These are phyloP conservation scores for Anguilla megastoma DNA, from an alignment of 2,797 vertebrate genomes.

Conservation along the genomic window DNA sequence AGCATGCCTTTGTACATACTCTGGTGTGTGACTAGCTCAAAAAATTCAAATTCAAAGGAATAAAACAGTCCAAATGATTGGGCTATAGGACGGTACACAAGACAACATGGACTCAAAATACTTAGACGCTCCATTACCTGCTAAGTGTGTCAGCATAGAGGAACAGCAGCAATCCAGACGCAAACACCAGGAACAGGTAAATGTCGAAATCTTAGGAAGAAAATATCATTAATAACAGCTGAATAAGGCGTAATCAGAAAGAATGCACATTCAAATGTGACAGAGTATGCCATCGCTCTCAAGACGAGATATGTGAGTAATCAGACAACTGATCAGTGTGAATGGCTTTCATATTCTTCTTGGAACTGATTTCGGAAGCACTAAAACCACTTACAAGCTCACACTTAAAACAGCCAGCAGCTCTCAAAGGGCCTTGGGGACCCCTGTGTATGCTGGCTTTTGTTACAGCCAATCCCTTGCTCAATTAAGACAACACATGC, in stretches of 20 bases:
- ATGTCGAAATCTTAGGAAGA: conserved; percentile 83
- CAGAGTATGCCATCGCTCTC: not conserved
- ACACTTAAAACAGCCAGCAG: not conserved
- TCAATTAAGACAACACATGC: no score
- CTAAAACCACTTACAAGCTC: not conserved
- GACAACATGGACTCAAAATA: not conserved
- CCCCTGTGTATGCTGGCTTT: no score
- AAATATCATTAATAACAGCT: conserved; percentile 4
- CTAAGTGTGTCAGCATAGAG: conserved; percentile 85
- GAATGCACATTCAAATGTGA: not conserved
- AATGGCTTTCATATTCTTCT: not conserved
- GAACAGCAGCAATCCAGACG: conserved; percentile 83
- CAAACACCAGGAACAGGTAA: conserved; percentile 83
- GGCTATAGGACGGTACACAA: not conserved
- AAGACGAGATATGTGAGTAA: not conserved
- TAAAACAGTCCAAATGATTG: not conserved
- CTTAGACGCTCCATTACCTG: conserved; percentile 71
- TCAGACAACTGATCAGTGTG: not conserved
- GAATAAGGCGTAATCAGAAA: not conserved
- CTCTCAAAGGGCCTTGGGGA: no score
- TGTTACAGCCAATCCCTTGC: no score
- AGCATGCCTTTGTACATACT: not conserved
- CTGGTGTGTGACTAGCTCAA: not conserved
- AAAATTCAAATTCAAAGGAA: not conserved
- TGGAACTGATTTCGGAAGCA: not conserved